Evolutionary conservation across 2,888 invertebrate genomes (phyloP).

Genomic region (Oligia latruncula): DNA sequence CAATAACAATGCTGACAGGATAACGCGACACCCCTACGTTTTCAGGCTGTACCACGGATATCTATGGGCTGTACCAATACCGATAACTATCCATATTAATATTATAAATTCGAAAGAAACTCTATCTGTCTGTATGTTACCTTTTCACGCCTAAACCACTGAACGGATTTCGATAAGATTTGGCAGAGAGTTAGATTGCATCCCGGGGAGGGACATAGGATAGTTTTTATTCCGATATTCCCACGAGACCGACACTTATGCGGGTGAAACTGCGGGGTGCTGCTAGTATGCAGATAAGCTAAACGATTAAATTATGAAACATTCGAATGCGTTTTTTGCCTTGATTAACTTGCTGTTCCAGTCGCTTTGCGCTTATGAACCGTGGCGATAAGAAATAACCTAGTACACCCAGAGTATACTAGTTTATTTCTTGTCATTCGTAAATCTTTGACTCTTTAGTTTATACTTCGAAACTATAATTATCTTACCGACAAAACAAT

Average conservation of each 20-base stretch:
- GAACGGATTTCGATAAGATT: no score
- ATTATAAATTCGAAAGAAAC: no score
- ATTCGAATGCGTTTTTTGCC: slow-evolving; percentile 44
- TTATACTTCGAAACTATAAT: not conserved
- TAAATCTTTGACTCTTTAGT: not conserved
- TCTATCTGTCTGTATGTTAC: no score
- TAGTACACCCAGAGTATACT: not conserved
- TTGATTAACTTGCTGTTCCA: slow-evolving; percentile 47
- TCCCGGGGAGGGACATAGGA: no score
- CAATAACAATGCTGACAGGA: not conserved
- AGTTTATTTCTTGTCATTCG: not conserved
- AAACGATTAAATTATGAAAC: slow-evolving; percentile 33
- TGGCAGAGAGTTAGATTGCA: no score
- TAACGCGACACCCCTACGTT: not conserved
- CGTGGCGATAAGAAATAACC: slow-evolving; percentile 30
- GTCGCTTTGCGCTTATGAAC: slow-evolving; percentile 27
- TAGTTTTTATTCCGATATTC: no score
- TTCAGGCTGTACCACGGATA: no score
- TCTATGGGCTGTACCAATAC: no score
- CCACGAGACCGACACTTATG: no score
- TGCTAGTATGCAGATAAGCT: slow-evolving; percentile 18
- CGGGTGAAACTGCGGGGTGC: no score
- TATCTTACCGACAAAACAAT: slow-evolving; percentile 9
- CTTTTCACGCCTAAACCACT: no score
- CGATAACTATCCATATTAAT: no score